Conservation (phyloP, 2,113 vertebrate species). For the Cariama cristata region DNA sequence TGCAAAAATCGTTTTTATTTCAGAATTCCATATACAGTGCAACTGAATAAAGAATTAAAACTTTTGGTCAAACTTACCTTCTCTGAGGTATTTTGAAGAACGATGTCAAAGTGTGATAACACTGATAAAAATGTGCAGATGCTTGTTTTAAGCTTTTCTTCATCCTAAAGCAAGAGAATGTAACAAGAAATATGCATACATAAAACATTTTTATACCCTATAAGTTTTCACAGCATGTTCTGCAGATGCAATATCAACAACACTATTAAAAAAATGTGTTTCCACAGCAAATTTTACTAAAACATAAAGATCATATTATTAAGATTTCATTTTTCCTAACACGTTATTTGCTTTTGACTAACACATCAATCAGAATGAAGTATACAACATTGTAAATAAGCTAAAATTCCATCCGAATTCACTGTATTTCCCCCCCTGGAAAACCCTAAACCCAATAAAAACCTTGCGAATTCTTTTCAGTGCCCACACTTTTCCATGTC, state of each 20-base stretch:
- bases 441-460: neutral
- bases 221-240: neutral
- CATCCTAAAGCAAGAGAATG: conserved; percentile 76
- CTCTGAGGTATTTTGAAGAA: conserved; percentile 82
- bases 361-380: neutral
- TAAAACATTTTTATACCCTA: neutral
- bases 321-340: neutral
- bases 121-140: conserved; percentile 93
- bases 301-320: neutral
- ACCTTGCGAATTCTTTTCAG: neutral
- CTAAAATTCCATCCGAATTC: neutral
- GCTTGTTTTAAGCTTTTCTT: conserved; percentile 91
- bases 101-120: conserved; percentile 85
- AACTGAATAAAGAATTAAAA: neutral
- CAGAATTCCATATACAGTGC: neutral
- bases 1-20: neutral
- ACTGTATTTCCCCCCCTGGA: accelerated
- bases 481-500: neutral
- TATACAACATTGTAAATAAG: neutral
- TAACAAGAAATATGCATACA: neutral
- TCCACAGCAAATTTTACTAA: neutral
- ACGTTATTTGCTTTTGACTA: neutral
- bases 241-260: neutral
- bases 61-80: conserved; percentile 74
- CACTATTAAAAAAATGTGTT: accelerated